Base-by-base conservation (phyloP, 2,888 invertebrate species). In the Mesorhabditis belari region DNA sequence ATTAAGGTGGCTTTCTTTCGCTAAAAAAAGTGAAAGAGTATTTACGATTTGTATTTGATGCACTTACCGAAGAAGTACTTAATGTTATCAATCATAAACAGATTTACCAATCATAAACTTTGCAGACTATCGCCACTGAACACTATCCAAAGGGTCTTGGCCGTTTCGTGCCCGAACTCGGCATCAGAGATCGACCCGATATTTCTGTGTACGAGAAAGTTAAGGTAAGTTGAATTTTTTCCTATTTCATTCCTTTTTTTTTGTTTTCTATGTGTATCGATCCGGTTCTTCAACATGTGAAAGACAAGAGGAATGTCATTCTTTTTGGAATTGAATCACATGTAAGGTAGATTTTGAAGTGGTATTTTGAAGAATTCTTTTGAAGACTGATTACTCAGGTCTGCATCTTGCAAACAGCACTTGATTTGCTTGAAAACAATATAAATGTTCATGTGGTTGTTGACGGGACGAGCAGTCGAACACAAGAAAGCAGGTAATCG, bases 101-200 rank as follows among this genome's bases (percentile, higher is more conserved):
- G n/a, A 17, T 44, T n/a, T n/a, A 17, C n/a, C 44, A 44, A 12
- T 17, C 44, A 44, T 44, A 44, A 12, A 2, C 2, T 44, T 44
- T 44, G n/a, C 12, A 70, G 49, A 74, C 70, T 9, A 68, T 87
- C 53, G 85, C 85, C 9, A 87, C 86, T 0, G 87, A 87, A 71
- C 87, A 87, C 71, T 86, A 86, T 75, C 86, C 86, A 0, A 85
- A 86, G 82, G 86, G 84, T 81, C 82, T 86, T 12, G 86, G 86
- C 0, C 81, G 75, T 57, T 85, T 86, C 9, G 85, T 86, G 1
- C 68, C 82, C 5, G 85, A 86, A 70, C 74, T 86, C 58, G 83
- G 83, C 26, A 74, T 85, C 25, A 77, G 76, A 26, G 80, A 83
- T 67, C 79, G 65, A 17, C 61, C 61, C 55, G 65, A 63, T n/a